A percentile compares a stretch with the other conserved stretches of the same genome.
phyloP scores from a whole-genome alignment of 2,113 vertebrate species.

The Hippocampus mohnikei region DNA sequence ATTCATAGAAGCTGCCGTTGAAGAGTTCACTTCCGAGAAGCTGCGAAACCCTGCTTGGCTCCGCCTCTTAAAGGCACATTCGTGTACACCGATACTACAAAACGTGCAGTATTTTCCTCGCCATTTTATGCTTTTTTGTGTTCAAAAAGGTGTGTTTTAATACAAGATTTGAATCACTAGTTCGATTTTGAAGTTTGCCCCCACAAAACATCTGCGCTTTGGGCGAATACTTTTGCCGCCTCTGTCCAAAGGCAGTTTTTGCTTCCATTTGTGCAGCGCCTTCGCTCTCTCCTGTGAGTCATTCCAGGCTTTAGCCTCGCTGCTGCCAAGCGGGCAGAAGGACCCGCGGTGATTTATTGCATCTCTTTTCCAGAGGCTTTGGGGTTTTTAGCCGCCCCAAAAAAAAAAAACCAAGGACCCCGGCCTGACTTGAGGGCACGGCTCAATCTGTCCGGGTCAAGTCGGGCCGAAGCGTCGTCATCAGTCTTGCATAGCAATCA shows the following conservation, averaged over 20 bases:
- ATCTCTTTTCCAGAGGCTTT: conserved; percentile 39
- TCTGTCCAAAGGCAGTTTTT: not conserved
- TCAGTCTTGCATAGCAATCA: not conserved
- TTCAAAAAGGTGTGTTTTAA: no score
- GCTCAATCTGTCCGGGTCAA: not conserved
- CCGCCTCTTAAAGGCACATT: no score
- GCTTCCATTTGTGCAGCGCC: conserved; percentile 21
- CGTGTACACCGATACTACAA: no score
- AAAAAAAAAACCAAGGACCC: conserved; percentile 19
- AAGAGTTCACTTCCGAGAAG: no score
- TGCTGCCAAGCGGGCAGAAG: conserved; percentile 30
- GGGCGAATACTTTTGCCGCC: not conserved
- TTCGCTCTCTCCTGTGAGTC: conserved; percentile 29
- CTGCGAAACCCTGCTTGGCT: no score
- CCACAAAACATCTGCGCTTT: not conserved
- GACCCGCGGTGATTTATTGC: conserved; percentile 48
- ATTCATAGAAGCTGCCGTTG: no score
- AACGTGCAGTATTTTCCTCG: no score
- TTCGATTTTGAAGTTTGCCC: not conserved
- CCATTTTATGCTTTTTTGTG: no score
- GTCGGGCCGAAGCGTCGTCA: not conserved
- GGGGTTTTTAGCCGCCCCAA: conserved; percentile 15
- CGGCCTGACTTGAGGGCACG: conserved; percentile 27
- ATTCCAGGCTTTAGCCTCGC: conserved; percentile 36
- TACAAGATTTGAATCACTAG: no score